Evolutionary conservation across 2,888 invertebrate genomes (phyloP).

Genomic region (Hirtodrosophila cameraria): DNA sequence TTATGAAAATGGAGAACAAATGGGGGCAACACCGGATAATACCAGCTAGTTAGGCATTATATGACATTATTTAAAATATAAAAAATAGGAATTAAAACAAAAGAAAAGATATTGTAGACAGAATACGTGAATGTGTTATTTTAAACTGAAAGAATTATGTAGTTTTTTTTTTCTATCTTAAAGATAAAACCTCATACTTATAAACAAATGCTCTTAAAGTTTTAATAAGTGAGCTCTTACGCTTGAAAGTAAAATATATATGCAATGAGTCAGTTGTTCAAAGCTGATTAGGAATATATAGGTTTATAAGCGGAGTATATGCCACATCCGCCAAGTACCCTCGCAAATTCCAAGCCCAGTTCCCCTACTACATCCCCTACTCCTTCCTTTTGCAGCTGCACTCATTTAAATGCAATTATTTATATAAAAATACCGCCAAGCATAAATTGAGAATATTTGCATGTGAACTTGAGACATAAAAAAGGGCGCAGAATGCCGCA

Average conservation of each 20-base stretch:
- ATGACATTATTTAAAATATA: too few relatives aligned
- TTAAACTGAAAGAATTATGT: too few relatives aligned
- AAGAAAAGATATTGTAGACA: too few relatives aligned
- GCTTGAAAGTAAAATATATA: too few relatives aligned
- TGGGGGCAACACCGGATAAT: too few relatives aligned
- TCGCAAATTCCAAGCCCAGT: conserved; percentile 46
- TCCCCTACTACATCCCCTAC: conserved; percentile 31
- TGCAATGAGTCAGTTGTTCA: conserved; percentile 5
- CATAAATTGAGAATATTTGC: conserved; percentile 33
- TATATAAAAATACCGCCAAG: conserved; percentile 8
- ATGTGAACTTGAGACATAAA: conserved; percentile 47
- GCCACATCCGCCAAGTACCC: background rate
- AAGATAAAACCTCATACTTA: background rate
- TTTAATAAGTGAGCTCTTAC: too few relatives aligned
- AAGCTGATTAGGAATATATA: conserved; percentile 9
- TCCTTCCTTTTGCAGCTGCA: conserved; percentile 35
- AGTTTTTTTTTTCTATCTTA: too few relatives aligned
- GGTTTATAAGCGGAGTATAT: background rate
- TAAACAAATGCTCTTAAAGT: background rate
- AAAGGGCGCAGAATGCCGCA: conserved; percentile 34
- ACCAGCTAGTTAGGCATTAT: too few relatives aligned
- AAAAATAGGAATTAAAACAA: too few relatives aligned
- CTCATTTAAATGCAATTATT: conserved; percentile 9
- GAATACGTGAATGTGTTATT: too few relatives aligned
- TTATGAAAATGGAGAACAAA: too few relatives aligned